These are phyloP conservation scores for Genyomyrus donnyi DNA, from an alignment of 2,113 vertebrate genomes.

Conservation along the genomic window DNA sequence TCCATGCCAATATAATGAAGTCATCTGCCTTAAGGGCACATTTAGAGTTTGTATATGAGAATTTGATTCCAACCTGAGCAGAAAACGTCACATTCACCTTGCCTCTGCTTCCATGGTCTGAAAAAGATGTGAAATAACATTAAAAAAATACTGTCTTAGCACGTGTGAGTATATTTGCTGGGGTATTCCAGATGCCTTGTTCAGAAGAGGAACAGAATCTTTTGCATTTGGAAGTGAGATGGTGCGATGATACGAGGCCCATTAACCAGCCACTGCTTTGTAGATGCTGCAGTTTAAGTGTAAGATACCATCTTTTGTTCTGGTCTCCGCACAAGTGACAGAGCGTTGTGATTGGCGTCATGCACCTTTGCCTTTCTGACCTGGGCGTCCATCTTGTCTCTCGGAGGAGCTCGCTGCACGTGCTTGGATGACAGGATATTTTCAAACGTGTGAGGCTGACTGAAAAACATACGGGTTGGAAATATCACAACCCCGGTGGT, in stretches of 20 bases:
- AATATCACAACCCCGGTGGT: not conserved
- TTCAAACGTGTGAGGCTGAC: not conserved
- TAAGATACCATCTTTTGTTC: not conserved
- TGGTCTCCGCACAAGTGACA: not conserved
- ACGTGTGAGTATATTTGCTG: not conserved
- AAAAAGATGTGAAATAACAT: not conserved
- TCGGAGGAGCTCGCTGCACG: not conserved
- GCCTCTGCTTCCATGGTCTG: not conserved
- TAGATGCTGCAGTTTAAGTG: not conserved
- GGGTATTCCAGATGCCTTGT: not conserved
- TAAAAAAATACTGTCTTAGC: not conserved
- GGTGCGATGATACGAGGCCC: not conserved
- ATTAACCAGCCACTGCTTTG: not conserved
- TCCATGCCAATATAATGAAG: not conserved
- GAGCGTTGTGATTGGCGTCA: not conserved
- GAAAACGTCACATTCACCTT: not conserved
- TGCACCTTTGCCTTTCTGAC: not conserved
- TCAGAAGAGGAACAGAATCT: not conserved
- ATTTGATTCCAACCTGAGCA: not conserved
- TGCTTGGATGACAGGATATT: not conserved
- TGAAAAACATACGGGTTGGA: not conserved
- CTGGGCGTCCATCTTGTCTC: not conserved
- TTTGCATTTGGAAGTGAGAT: not conserved
- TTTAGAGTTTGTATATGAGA: not conserved
- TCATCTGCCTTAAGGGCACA: not conserved